Percentiles rank a stretch among this genome's conserved stretches.
Evolutionary conservation across 2,113 vertebrate species (phyloP).

Genomic region (Romanogobio albipinnatus): DNA sequence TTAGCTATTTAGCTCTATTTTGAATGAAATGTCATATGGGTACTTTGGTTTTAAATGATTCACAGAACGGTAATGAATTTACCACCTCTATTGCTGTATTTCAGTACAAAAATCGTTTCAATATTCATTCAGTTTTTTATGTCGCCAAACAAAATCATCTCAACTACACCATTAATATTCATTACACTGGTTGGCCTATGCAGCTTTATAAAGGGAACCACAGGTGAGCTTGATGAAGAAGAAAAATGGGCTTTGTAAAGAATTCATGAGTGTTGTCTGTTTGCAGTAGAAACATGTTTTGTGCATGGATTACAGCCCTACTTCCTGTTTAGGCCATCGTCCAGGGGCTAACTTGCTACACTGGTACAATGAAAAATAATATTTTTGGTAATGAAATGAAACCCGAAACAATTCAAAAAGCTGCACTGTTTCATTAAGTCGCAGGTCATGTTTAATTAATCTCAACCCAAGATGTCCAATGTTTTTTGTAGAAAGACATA

Average conservation of each 20-base stretch:
- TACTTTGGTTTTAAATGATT: background rate
- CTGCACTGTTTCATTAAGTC: background rate
- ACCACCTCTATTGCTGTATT: background rate
- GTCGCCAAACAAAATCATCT: background rate
- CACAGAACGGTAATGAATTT: background rate
- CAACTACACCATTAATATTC: slow-evolving; percentile 10
- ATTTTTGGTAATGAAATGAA: background rate
- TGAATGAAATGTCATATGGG: too few species aligned
- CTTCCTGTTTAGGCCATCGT: slow-evolving; percentile 15
- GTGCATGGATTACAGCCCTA: slow-evolving; percentile 26
- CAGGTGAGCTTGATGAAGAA: slow-evolving; percentile 22
- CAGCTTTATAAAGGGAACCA: slow-evolving; percentile 13
- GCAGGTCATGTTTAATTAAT: slow-evolving; percentile 12
- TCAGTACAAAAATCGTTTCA: background rate
- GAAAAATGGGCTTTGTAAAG: slow-evolving; percentile 35
- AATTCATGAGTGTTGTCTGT: slow-evolving; percentile 46
- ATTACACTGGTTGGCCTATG: background rate
- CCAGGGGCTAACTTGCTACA: background rate
- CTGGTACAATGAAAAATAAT: background rate
- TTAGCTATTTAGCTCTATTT: too few species aligned
- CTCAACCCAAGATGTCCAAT: background rate
- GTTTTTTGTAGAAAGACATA: slow-evolving; percentile 12
- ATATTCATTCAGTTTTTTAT: background rate
- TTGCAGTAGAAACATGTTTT: slow-evolving; percentile 24
- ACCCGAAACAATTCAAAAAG: background rate